A percentile compares a stretch with the other conserved stretches of the same genome.
Conservation (phyloP, 2,888 invertebrate genomes). For the Stenurella melanura region DNA sequence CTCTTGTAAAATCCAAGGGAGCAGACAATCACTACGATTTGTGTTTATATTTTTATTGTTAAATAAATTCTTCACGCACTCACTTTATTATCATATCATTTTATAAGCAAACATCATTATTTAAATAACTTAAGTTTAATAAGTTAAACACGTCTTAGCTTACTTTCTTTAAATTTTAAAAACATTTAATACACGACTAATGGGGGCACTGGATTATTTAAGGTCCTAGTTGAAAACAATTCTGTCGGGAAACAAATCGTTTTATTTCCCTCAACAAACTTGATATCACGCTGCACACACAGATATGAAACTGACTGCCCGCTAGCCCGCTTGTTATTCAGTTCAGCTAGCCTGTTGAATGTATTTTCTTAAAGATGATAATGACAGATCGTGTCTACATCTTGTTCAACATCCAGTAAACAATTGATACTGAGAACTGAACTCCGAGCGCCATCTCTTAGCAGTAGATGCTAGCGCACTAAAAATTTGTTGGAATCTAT, state of each 20-base stretch:
- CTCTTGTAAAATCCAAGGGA: constrained; percentile 29
- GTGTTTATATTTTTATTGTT: constrained; percentile 22
- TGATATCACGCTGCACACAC: constrained; percentile 45
- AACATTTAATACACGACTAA: constrained; percentile 16
- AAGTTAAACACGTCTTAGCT: constrained; percentile 28
- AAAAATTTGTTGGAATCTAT: background rate
- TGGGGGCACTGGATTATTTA: constrained; percentile 28
- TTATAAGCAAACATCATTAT: constrained; percentile 46
- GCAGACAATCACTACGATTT: constrained; percentile 13
- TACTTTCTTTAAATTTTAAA: constrained; percentile 30
- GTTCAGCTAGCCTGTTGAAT: constrained; percentile 58
- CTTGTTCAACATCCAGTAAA: constrained; percentile 50
- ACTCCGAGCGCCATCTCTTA: constrained; percentile 39
- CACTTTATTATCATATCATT: constrained; percentile 46
- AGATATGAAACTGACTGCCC: constrained; percentile 45
- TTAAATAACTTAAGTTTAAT: constrained; percentile 44
- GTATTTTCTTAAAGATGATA: constrained; percentile 49
- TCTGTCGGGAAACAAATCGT: constrained; percentile 45
- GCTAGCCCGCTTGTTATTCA: constrained; percentile 47
- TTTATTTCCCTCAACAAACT: constrained; percentile 38
- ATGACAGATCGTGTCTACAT: constrained; percentile 54
- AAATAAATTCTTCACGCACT: constrained; percentile 41
- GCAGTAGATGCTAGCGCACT: background rate
- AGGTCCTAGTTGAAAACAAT: constrained; percentile 35
- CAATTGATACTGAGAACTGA: constrained; percentile 10